Percentiles rank a stretch among this genome's conserved stretches.
These are phyloP conservation scores for Falco naumanni DNA, from an alignment of 2,797 vertebrate species.

Conservation along the genomic window DNA sequence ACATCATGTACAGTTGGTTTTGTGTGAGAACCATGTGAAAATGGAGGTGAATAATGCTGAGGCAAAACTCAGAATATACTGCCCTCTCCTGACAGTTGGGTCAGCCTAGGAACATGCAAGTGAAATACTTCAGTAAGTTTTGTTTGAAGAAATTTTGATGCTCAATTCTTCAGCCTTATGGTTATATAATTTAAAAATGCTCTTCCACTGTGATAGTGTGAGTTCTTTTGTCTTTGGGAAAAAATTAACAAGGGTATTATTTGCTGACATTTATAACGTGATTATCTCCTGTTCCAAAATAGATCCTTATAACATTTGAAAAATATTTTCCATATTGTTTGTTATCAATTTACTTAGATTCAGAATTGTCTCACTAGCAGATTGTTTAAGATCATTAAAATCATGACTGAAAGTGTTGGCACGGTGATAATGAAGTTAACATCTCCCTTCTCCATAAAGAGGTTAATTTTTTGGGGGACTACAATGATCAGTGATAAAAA, in stretches of 20 bases:
- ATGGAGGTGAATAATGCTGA: neutral
- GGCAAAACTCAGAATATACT: neutral
- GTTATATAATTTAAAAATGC: neutral
- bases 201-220: neutral
- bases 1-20: neutral
- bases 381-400: neutral
- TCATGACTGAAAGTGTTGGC: constrained; percentile 29
- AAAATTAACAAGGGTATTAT: neutral
- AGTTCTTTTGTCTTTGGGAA: neutral
- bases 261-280: neutral
- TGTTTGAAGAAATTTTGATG: neutral
- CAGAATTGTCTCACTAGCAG: constrained; percentile 9
- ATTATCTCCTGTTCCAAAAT: neutral
- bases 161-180: neutral
- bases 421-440: constrained; percentile 57
- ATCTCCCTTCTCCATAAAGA: constrained; percentile 9
- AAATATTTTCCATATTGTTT: neutral
- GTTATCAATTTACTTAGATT: constrained; percentile 16
- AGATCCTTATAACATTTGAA: neutral
- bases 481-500: neutral
- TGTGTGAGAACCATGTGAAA: neutral
- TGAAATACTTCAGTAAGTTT: neutral
- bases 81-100: constrained; percentile 3
- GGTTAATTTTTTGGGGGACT: neutral
- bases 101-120: neutral